Conservation (phyloP, 2,888 invertebrate genomes). For the Micropterix aruncella region DNA sequence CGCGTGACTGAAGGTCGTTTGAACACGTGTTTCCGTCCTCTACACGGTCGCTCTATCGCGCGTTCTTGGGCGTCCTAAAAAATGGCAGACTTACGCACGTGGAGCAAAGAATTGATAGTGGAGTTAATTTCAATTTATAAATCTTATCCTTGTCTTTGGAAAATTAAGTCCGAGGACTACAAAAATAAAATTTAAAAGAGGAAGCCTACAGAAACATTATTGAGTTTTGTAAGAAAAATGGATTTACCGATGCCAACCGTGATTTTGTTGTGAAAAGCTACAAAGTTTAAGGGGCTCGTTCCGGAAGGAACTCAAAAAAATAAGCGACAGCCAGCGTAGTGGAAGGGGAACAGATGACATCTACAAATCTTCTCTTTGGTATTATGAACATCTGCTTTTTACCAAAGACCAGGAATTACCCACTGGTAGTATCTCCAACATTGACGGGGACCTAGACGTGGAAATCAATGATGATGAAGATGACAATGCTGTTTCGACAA, state of each 20-base stretch:
- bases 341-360: conserved; percentile 8
- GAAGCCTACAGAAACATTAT: conserved; percentile 1
- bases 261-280: conserved; percentile 9
- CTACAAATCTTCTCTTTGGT: conserved; percentile 6
- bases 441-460: neutral
- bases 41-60: no score
- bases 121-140: neutral
- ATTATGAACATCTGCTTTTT: conserved; percentile 5
- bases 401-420: conserved; percentile 4
- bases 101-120: neutral
- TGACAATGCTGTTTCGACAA: neutral
- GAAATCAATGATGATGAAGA: neutral
- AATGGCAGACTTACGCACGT: neutral
- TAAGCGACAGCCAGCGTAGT: conserved; percentile 8
- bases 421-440: neutral
- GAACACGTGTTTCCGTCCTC: no score
- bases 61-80: no score
- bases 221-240: conserved; percentile 5
- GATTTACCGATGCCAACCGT: conserved; percentile 7
- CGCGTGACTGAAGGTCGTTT: no score
- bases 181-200: no score
- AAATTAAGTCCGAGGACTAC: no score
- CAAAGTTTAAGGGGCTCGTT: conserved; percentile 10
- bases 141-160: no score
- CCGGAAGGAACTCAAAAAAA: conserved; percentile 11